Percentiles rank a stretch among this genome's conserved stretches.
phyloP scores from a whole-genome alignment of 2,797 vertebrate genomes.

The Scleropages formosus region DNA sequence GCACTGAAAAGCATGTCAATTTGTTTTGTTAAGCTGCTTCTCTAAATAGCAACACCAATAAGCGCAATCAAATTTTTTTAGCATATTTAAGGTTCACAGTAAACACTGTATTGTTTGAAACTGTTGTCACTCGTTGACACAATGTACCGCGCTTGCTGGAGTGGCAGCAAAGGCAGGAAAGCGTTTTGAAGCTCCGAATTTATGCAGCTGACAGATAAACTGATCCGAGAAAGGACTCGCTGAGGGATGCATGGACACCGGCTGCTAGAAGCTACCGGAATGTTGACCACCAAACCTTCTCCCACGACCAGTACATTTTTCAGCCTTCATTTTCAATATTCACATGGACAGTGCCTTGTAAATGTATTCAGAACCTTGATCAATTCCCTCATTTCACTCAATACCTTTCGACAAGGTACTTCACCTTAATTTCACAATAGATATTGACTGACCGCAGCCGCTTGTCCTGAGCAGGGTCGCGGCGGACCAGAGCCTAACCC shows the following conservation, averaged over 20 bases:
- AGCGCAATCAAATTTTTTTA: background rate
- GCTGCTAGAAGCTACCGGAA: slow-evolving; percentile 36
- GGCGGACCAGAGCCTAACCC: too few relatives aligned
- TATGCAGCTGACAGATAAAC: slow-evolving; percentile 37
- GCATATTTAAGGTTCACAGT: background rate
- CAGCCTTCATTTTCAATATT: too few relatives aligned
- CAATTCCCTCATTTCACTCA: too few relatives aligned
- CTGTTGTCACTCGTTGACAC: slow-evolving; percentile 48
- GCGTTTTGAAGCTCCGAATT: slow-evolving; percentile 41
- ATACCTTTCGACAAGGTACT: too few relatives aligned
- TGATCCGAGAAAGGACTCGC: slow-evolving; percentile 30
- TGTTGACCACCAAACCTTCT: too few relatives aligned
- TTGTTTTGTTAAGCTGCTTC: background rate
- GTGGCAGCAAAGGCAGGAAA: slow-evolving; percentile 45
- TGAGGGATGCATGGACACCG: background rate
- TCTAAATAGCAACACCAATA: background rate
- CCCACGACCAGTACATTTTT: too few relatives aligned
- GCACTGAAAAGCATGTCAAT: background rate
- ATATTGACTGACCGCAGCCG: too few relatives aligned
- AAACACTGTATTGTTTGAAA: slow-evolving; percentile 30
- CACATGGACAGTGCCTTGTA: too few relatives aligned
- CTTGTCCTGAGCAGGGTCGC: too few relatives aligned
- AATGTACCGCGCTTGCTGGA: slow-evolving; percentile 48
- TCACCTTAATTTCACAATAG: too few relatives aligned
- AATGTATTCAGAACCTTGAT: too few relatives aligned